phyloP scores from a whole-genome alignment of 35 echinoderm and acorn worm genomes.

The Hemicentrotus pulcherrimus region DNA sequence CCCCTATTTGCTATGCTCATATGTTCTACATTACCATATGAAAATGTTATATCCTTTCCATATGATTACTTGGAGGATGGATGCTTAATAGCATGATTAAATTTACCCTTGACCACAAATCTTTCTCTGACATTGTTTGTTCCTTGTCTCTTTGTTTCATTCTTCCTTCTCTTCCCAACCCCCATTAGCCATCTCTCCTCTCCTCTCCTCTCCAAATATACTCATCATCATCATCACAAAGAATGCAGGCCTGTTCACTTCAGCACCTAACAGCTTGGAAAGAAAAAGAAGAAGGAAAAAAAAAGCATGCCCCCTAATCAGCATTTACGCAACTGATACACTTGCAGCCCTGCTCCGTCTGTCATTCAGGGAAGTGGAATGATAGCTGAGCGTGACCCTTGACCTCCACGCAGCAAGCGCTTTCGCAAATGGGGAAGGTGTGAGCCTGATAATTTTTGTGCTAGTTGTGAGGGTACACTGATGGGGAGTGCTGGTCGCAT shows the following conservation, averaged over 20 bases:
- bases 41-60: no score
- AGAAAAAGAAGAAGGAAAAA: not conserved
- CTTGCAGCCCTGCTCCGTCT: not conserved
- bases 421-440: not conserved
- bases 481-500: not conserved
- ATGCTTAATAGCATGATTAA: no score
- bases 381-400: not conserved
- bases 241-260: not conserved
- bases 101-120: no score
- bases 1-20: no score
- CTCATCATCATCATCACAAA: not conserved
- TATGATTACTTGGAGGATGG: no score
- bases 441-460: not conserved
- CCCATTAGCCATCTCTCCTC: not conserved
- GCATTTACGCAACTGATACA: constrained; percentile 2
- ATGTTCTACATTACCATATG: no score
- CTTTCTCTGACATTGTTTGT: not conserved
- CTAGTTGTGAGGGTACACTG: not conserved
- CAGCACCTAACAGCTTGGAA: not conserved
- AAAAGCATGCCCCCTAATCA: not conserved
- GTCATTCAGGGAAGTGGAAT: constrained; percentile 16
- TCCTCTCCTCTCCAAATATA: not conserved
- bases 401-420: not conserved
- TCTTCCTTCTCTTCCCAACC: not conserved
- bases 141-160: not conserved